A percentile compares a stretch with the other conserved stretches of the same genome.
These are phyloP conservation scores for Pollicipes pollicipes DNA, from an alignment of 1,140 invertebrate species.

Conservation along the genomic window DNA sequence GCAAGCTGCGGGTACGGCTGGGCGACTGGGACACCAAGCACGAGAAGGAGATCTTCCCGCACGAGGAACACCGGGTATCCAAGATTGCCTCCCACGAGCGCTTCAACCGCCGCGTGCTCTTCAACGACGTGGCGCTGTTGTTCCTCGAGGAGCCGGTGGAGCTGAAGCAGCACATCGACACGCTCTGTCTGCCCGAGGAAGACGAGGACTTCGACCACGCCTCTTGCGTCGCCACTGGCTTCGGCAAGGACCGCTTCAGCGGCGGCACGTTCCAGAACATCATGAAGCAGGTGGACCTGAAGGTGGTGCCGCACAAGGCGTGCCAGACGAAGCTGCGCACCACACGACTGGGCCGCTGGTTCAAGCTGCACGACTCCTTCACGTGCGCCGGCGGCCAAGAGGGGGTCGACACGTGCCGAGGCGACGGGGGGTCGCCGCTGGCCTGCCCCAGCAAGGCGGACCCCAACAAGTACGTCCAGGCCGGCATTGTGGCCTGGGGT, in stretches of 20 bases:
- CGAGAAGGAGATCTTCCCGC: conserved; percentile 20
- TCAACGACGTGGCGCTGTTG: conserved; percentile 40
- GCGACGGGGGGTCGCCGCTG: too few species aligned
- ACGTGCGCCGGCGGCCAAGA: too few species aligned
- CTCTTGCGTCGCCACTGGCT: conserved; percentile 54
- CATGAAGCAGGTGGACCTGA: conserved; percentile 31
- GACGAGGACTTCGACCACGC: conserved; percentile 5
- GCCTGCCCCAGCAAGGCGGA: too few species aligned
- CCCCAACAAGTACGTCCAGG: too few species aligned
- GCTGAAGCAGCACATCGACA: conserved; percentile 40
- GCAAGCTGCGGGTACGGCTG: conserved; percentile 33
- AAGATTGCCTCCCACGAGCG: conserved; percentile 23
- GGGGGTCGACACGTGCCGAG: too few species aligned
- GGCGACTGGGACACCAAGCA: conserved; percentile 29
- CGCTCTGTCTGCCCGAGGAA: conserved; percentile 26
- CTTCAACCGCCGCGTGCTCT: conserved; percentile 29
- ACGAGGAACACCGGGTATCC: conserved; percentile 22
- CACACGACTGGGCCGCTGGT: too few species aligned
- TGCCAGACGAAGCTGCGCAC: too few species aligned
- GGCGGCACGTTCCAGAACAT: conserved; percentile 48
- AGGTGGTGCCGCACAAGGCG: too few species aligned
- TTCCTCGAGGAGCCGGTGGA: conserved; percentile 31
- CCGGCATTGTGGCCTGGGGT: too few species aligned
- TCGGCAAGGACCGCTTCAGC: conserved; percentile 50
- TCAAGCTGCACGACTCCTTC: too few species aligned